These are phyloP conservation scores for Caenorhabditis japonica DNA, from an alignment of 2,888 invertebrate genomes.

Conservation along the genomic window DNA sequence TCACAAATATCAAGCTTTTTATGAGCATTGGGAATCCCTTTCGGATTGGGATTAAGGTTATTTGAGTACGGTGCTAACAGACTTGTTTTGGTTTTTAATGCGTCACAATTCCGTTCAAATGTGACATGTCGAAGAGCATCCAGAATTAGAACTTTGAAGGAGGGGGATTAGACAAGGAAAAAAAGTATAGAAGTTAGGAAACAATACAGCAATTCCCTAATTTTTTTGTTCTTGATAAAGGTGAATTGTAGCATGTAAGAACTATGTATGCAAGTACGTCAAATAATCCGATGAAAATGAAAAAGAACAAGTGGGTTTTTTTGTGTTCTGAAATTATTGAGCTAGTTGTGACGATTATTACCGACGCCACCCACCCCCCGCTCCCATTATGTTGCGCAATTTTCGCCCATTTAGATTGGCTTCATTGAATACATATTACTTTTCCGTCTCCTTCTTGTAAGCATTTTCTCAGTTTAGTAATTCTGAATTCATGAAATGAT, in stretches of 20 bases:
- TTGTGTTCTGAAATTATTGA: too few species aligned
- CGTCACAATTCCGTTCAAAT: too few species aligned
- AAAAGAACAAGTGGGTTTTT: neutral
- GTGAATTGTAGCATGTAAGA: neutral
- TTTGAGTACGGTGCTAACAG: slow-evolving; percentile 1
- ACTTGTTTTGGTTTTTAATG: too few species aligned
- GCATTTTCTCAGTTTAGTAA: slow-evolving; percentile 3
- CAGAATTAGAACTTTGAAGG: neutral
- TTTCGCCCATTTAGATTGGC: too few species aligned
- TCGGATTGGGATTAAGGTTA: neutral
- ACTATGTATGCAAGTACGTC: slow-evolving; percentile 2
- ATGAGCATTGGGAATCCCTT: neutral
- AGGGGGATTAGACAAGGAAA: neutral
- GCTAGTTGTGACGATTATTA: too few species aligned
- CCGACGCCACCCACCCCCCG: too few species aligned
- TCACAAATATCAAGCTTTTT: neutral
- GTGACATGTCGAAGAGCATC: neutral
- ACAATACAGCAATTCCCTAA: slow-evolving; percentile 7
- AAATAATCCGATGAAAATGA: slow-evolving; percentile 1
- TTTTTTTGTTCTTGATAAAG: slow-evolving; percentile 1
- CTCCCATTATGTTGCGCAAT: too few species aligned
- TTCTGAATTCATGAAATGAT: slow-evolving; percentile 26
- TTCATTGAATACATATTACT: too few species aligned
- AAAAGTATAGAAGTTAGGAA: too few species aligned
- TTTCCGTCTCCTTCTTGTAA: too few species aligned